phyloP scores from a whole-genome alignment of 2,888 invertebrate species.

The Priocnemis perturbator region DNA sequence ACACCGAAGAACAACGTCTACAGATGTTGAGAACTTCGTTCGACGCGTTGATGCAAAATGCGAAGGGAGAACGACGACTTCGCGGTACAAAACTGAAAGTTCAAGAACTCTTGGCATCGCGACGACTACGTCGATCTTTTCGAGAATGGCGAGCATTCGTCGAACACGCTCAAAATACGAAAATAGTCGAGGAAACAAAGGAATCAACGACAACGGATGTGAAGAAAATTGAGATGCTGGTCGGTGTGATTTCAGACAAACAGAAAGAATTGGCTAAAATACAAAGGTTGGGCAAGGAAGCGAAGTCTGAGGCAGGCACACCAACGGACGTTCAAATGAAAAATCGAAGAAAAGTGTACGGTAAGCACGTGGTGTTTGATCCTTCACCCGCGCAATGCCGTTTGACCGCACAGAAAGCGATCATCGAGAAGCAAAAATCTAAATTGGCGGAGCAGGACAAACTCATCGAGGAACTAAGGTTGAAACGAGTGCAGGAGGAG shows the following conservation, averaged over 20 bases:
- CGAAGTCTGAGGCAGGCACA: not conserved
- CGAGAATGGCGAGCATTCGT: constrained; percentile 56
- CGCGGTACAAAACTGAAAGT: constrained; percentile 56
- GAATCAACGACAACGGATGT: constrained; percentile 19
- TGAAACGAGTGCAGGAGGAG: constrained; percentile 83
- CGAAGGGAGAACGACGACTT: constrained; percentile 50
- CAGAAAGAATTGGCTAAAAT: constrained; percentile 56
- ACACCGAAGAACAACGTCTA: constrained; percentile 41
- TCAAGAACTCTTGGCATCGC: constrained; percentile 42
- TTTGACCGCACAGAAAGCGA: constrained; percentile 81
- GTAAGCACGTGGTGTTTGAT: constrained; percentile 40
- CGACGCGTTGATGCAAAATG: constrained; percentile 49
- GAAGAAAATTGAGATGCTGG: constrained; percentile 66
- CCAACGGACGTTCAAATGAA: constrained; percentile 14
- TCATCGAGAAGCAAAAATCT: constrained; percentile 83
- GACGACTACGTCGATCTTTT: constrained; percentile 55
- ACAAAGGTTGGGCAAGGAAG: constrained; percentile 12
- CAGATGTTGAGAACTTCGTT: constrained; percentile 52
- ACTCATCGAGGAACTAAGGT: constrained; percentile 84
- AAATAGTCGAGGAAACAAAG: constrained; percentile 16
- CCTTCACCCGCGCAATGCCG: constrained; percentile 59
- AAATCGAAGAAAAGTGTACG: not conserved
- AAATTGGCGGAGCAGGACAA: constrained; percentile 84
- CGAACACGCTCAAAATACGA: constrained; percentile 36
- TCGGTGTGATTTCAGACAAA: constrained; percentile 63